Percentiles rank a stretch among this genome's conserved stretches.
These are phyloP conservation scores for Colletes latitarsis DNA, from an alignment of 1,140 invertebrate genomes.

Conservation along the genomic window DNA sequence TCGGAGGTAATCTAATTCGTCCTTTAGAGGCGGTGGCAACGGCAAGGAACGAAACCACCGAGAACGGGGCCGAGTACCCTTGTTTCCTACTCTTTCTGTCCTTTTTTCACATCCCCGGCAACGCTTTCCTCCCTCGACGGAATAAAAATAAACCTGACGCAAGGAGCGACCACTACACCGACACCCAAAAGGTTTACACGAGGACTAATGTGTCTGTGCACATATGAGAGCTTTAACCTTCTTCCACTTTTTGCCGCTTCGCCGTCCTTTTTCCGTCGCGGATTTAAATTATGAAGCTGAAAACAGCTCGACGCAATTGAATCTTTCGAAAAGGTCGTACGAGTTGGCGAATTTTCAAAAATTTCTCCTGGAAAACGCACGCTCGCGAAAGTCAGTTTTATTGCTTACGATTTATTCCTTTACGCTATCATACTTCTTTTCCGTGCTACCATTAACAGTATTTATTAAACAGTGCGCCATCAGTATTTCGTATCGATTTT, in stretches of 20 bases:
- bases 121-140: slow-evolving; percentile 57
- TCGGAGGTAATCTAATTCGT: slow-evolving; percentile 75
- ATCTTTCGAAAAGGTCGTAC: background rate
- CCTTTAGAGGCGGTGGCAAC: slow-evolving; percentile 66
- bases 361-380: no score
- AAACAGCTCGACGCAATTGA: slow-evolving; percentile 19
- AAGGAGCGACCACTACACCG: slow-evolving; percentile 33
- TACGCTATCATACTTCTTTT: no score
- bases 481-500: no score
- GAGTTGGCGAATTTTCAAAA: no score
- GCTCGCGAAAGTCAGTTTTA: no score
- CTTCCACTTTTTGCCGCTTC: slow-evolving; percentile 7
- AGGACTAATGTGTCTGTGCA: slow-evolving; percentile 27
- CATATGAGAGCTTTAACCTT: slow-evolving; percentile 38
- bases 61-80: slow-evolving; percentile 50
- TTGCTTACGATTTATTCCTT: no score
- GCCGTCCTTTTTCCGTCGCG: background rate
- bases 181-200: slow-evolving; percentile 21
- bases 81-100: slow-evolving; percentile 51
- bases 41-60: slow-evolving; percentile 65
- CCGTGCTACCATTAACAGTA: no score
- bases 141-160: slow-evolving; percentile 73
- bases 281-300: slow-evolving; percentile 24
- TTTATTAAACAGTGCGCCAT: no score
- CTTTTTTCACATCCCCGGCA: slow-evolving; percentile 55